A percentile compares a stretch with the other conserved stretches of the same genome.
Conservation (phyloP, 1,140 invertebrate species). For the Cydia fagiglandana region DNA sequence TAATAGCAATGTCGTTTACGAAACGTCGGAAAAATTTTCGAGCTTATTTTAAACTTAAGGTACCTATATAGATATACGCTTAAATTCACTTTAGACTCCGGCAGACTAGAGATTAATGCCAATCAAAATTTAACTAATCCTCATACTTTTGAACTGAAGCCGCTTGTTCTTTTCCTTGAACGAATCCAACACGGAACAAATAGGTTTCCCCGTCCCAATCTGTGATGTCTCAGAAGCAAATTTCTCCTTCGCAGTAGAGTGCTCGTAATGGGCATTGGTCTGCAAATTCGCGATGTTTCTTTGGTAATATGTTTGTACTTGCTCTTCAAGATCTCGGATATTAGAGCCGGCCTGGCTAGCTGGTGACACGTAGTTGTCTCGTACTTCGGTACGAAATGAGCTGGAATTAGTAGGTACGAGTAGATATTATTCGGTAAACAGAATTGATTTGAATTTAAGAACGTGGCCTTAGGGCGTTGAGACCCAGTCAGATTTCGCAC, state of each 20-base stretch:
- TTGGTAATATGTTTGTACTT: slow-evolving; percentile 51
- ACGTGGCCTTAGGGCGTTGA: no score
- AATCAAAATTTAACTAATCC: slow-evolving; percentile 19
- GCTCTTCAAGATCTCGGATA: slow-evolving; percentile 52
- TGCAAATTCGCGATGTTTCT: slow-evolving; percentile 45
- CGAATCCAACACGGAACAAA: slow-evolving; percentile 56
- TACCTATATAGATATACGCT: no score
- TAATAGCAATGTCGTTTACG: no score
- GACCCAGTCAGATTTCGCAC: no score
- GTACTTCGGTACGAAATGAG: slow-evolving; percentile 62
- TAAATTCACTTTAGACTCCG: no score
- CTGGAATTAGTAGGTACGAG: slow-evolving; percentile 56
- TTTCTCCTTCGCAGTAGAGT: slow-evolving; percentile 37
- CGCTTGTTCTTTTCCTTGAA: slow-evolving; percentile 57
- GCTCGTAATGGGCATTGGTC: slow-evolving; percentile 49
- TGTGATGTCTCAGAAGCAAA: slow-evolving; percentile 57
- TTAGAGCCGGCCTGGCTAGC: slow-evolving; percentile 41
- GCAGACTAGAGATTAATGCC: no score
- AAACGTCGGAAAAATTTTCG: no score
- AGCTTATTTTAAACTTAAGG: no score
- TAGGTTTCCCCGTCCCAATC: slow-evolving; percentile 52
- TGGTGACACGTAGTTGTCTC: slow-evolving; percentile 58
- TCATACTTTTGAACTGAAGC: slow-evolving; percentile 39
- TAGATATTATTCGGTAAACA: no score
- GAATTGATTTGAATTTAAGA: no score